Conservation (phyloP, 2,888 invertebrate genomes). For the Steromphala cineraria region DNA sequence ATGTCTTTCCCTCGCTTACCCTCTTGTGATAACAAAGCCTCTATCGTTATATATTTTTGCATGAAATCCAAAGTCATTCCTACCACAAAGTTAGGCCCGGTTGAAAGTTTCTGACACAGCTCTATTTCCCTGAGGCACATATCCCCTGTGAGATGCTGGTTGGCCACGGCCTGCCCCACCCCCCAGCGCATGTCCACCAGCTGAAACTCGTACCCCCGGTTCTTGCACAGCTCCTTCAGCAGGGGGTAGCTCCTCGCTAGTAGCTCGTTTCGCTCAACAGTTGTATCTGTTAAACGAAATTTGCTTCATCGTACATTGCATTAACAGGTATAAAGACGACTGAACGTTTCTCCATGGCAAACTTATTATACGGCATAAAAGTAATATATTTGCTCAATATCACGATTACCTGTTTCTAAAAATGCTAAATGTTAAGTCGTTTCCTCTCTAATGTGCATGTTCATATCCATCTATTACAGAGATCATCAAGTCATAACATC, state of each 20-base stretch:
- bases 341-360: too few species aligned
- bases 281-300: constrained; percentile 38
- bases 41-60: not conserved
- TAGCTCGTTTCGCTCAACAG: constrained; percentile 44
- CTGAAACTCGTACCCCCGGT: constrained; percentile 53
- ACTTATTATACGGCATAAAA: too few species aligned
- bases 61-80: not conserved
- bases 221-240: constrained; percentile 46
- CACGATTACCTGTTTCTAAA: too few species aligned
- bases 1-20: too few species aligned
- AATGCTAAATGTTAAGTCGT: too few species aligned
- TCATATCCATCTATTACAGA: too few species aligned
- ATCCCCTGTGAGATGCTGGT: constrained; percentile 52
- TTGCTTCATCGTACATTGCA: too few species aligned
- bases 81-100: constrained; percentile 57
- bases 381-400: too few species aligned
- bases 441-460: too few species aligned
- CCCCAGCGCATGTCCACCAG: constrained; percentile 57
- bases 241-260: constrained; percentile 48
- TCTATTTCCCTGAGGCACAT: constrained; percentile 51
- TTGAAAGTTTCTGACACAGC: constrained; percentile 48
- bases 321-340: too few species aligned
- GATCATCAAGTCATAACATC: too few species aligned
- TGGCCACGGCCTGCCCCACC: constrained; percentile 43
- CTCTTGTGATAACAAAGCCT: not conserved